Conservation (phyloP, 2,113 vertebrate genomes). For the Gymnocephalus cernua region DNA sequence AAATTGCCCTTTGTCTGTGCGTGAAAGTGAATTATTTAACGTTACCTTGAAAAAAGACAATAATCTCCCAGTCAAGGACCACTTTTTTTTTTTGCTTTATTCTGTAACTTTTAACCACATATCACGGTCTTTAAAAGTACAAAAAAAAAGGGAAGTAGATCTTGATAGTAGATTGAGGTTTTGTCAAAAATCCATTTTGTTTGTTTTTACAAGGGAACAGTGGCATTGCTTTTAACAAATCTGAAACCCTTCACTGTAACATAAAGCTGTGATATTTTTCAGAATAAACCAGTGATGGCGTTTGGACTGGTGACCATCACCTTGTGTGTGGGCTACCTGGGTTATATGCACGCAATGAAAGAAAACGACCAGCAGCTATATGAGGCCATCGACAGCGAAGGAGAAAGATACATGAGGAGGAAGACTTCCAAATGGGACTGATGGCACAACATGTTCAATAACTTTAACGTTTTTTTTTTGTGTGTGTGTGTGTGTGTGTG, state of each 20-base stretch:
- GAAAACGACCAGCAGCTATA: conserved; percentile 92
- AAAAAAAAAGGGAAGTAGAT: not conserved
- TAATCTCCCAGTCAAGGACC: too few species aligned
- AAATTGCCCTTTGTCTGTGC: not conserved
- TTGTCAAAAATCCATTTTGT: too few species aligned
- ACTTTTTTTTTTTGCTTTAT: not conserved
- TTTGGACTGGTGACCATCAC: conserved; percentile 91
- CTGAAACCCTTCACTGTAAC: not conserved
- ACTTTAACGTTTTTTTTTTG: too few species aligned
- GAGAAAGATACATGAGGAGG: conserved; percentile 88
- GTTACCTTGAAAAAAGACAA: not conserved
- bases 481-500: not conserved
- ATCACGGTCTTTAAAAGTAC: not conserved
- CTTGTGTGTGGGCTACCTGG: conserved; percentile 93
- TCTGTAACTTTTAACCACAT: not conserved
- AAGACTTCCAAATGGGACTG: conserved; percentile 95
- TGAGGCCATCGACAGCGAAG: conserved; percentile 91
- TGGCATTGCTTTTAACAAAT: not conserved
- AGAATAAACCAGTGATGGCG: conserved; percentile 96
- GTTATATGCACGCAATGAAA: conserved; percentile 90
- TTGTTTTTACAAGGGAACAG: not conserved
- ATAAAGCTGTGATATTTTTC: conserved; percentile 51
- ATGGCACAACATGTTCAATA: not conserved
- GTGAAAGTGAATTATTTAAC: not conserved
- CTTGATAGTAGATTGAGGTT: not conserved